Evolutionary conservation across 2,113 vertebrate genomes (phyloP), one percentile per base, ranked within the genome.

Genomic region (Aegithalos caudatus): DNA sequence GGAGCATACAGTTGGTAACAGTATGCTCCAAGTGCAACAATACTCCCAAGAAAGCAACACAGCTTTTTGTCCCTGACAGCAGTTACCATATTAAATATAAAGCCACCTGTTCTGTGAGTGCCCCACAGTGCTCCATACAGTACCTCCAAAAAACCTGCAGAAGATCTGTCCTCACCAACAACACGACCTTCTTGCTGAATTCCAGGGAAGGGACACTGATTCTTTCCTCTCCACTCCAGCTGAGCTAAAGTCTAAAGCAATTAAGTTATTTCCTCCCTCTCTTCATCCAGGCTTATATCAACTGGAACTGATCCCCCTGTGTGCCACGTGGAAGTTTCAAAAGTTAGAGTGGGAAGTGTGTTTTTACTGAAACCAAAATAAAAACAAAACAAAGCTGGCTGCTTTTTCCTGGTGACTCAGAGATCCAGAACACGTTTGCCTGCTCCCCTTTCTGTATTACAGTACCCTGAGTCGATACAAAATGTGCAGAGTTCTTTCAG

Each of bases 231-330:
- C 22, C 3, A 76, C 81, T 94, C 77, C 93, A 94, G 89, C 92
- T 92, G 92, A 95, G 92, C 53, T 81, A 0, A 95, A 90, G 90
- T 96, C 92, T 93, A 94, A 92, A 90, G 86, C 79, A 95, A 88
- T 95, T 91, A 88, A 94, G 70, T 90, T 95, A 83, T 92, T 97
- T 97, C 94, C 91, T 96, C 93, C 81, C 94, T 95, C 94, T 90
- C 81, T 74, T 77, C 84, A 56, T 90, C 94, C 96, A 97, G 92
- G 90, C 95, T 95, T 76, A 21, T 95, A 97, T 96, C 97, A 91
- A 95, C 95, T 96, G 98, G 97, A 97, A 92, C 90, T 50, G 88
- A 93, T 95, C 97, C 95, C 93, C 60, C 87, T 90, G 95, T 89
- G 95, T 97, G 97, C 97, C 95, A 92, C 92, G 96, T 97, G 82